phyloP scores from a whole-genome alignment of 1,140 invertebrate species.

The Drosophila simulans region DNA sequence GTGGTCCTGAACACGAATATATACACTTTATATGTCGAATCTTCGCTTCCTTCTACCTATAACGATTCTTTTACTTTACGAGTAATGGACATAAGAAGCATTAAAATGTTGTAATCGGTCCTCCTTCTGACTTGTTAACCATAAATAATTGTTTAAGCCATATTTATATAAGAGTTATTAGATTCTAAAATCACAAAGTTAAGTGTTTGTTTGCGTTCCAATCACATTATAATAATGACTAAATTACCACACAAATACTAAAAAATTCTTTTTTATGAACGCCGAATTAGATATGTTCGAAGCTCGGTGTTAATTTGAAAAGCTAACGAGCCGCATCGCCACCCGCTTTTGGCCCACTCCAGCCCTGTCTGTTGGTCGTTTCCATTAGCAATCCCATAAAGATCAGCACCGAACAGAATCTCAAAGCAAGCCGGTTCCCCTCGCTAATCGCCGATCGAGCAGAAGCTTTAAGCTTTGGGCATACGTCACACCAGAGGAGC shows the following conservation, averaged over 20 bases:
- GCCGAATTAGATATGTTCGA: slow-evolving; percentile 9
- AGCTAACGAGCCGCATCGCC: slow-evolving; percentile 53
- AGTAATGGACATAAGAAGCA: too few species aligned
- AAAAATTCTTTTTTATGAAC: slow-evolving; percentile 15
- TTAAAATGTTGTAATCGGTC: too few species aligned
- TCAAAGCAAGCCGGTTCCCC: slow-evolving; percentile 37
- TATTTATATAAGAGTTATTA: too few species aligned
- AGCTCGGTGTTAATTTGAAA: slow-evolving; percentile 39
- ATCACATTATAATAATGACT: slow-evolving; percentile 46
- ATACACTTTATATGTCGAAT: too few species aligned
- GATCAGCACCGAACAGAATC: slow-evolving; percentile 40
- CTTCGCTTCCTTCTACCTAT: too few species aligned
- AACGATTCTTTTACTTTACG: too few species aligned
- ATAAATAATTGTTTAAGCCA: too few species aligned
- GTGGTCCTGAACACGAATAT: too few species aligned
- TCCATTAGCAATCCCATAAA: slow-evolving; percentile 59
- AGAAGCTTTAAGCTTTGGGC: slow-evolving; percentile 39
- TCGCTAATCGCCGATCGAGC: too few species aligned
- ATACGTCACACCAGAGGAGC: slow-evolving; percentile 25
- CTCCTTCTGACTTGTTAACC: too few species aligned
- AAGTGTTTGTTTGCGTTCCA: neutral
- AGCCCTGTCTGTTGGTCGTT: slow-evolving; percentile 19
- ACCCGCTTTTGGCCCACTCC: slow-evolving; percentile 3
- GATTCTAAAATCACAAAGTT: neutral
- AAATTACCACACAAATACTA: slow-evolving; percentile 56